These are phyloP conservation scores for Ashinkailepas kermadecensis DNA, from an alignment of 2,888 invertebrate genomes.

Conservation along the genomic window DNA sequence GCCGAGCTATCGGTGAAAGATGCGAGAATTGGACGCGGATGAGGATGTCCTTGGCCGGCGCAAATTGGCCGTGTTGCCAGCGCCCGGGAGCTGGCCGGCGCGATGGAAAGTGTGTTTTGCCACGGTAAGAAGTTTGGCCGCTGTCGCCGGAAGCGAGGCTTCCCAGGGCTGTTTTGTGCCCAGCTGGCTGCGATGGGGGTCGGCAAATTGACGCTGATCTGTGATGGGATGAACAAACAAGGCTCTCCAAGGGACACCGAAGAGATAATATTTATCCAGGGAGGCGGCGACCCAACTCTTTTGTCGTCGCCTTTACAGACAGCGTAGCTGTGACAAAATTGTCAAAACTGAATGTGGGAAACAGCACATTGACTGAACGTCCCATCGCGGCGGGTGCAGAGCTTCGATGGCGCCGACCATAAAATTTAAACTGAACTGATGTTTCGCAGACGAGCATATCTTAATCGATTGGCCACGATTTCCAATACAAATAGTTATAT, in stretches of 20 bases:
- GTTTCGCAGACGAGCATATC: too few relatives aligned
- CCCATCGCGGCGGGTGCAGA: too few relatives aligned
- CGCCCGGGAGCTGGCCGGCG: background rate
- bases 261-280: background rate
- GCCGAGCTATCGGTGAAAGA: background rate
- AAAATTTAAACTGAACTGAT: too few relatives aligned
- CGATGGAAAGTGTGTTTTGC: background rate
- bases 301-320: background rate
- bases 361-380: too few relatives aligned
- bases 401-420: too few relatives aligned
- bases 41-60: background rate
- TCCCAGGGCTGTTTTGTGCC: background rate
- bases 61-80: background rate
- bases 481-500: too few relatives aligned
- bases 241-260: background rate
- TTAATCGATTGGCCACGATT: too few relatives aligned
- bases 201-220: background rate
- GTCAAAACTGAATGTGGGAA: background rate
- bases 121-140: background rate
- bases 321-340: background rate
- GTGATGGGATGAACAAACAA: background rate
- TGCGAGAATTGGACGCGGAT: background rate
- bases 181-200: background rate
- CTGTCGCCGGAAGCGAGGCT: background rate
- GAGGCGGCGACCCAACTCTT: background rate